Conservation (phyloP, 1,140 invertebrate species). For the Drosophila ficusphila region DNA sequence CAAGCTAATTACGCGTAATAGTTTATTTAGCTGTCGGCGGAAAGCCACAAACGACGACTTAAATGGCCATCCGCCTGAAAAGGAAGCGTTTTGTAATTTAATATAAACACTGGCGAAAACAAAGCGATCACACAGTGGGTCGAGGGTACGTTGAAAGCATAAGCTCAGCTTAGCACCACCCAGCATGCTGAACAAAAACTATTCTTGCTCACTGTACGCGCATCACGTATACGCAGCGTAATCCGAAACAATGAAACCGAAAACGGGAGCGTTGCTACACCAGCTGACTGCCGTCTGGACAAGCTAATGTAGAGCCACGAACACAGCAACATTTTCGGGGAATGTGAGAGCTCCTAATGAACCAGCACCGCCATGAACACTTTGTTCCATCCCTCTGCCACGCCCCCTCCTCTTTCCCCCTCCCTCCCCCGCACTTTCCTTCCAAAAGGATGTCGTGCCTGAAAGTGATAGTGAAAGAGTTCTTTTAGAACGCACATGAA, state of each 20-base stretch:
- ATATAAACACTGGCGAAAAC: constrained; percentile 30
- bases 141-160: not conserved
- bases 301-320: constrained; percentile 51
- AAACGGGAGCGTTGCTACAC: constrained; percentile 43
- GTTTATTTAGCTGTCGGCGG: constrained; percentile 45
- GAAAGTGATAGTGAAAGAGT: constrained; percentile 71
- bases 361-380: constrained; percentile 44
- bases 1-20: constrained; percentile 65
- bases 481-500: constrained; percentile 20
- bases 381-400: constrained; percentile 19
- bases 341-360: constrained; percentile 51
- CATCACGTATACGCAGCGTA: constrained; percentile 49
- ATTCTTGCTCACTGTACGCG: constrained; percentile 16
- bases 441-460: constrained; percentile 28
- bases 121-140: constrained; percentile 27
- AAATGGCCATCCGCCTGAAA: constrained; percentile 37
- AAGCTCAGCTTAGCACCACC: constrained; percentile 2
- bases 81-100: constrained; percentile 51
- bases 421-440: no score
- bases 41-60: constrained; percentile 61
- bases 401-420: not conserved
- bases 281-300: constrained; percentile 35
- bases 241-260: constrained; percentile 54
- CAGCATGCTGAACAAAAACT: not conserved
- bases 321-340: constrained; percentile 26